phyloP scores from a whole-genome alignment of 2,888 invertebrate species.

The Netelia melanura region DNA sequence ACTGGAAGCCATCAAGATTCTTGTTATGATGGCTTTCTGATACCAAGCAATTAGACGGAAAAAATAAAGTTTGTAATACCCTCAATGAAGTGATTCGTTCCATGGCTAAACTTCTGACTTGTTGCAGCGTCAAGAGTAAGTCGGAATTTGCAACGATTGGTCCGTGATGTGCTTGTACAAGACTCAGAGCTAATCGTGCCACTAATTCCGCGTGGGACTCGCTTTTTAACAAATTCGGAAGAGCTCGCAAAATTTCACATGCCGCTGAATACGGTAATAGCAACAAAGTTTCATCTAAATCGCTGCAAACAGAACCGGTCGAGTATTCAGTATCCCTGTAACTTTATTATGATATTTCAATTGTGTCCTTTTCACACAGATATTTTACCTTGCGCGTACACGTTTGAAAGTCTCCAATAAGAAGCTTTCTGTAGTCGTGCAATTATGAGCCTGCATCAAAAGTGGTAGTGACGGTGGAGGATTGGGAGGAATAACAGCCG shows the following conservation, averaged over 20 bases:
- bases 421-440: constrained; percentile 91
- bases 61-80: constrained; percentile 83
- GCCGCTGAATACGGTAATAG: constrained; percentile 94
- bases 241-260: constrained; percentile 90
- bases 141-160: constrained; percentile 91
- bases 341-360: constrained; percentile 29
- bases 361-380: neutral
- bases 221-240: constrained; percentile 89
- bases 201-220: constrained; percentile 92
- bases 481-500: constrained; percentile 85
- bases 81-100: constrained; percentile 87
- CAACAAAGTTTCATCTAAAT: constrained; percentile 95
- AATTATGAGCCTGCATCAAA: constrained; percentile 93
- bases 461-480: constrained; percentile 89
- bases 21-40: no score
- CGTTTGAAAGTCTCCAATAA: constrained; percentile 92
- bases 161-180: constrained; percentile 91
- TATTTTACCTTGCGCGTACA: constrained; percentile 91
- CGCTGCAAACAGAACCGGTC: constrained; percentile 87
- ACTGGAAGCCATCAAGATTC: neutral
- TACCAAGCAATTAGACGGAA: constrained; percentile 71
- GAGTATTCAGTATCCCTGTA: neutral
- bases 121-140: constrained; percentile 89
- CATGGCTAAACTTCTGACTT: constrained; percentile 87
- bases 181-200: constrained; percentile 91